These are phyloP conservation scores for Dilophus febrilis DNA, from an alignment of 2,888 invertebrate species.

Conservation along the genomic window DNA sequence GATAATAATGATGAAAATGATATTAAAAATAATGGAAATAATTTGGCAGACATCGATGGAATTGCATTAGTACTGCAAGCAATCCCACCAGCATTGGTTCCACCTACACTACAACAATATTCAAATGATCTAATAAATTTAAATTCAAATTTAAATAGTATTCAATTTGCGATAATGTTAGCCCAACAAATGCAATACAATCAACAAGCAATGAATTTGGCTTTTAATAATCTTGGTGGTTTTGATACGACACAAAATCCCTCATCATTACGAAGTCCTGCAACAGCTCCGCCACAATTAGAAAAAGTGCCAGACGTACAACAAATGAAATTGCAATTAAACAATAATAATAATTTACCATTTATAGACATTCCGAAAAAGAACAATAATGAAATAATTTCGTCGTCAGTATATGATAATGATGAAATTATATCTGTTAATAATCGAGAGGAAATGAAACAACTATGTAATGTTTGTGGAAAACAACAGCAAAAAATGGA, in stretches of 20 bases:
- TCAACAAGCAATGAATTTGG: slow-evolving; percentile 4
- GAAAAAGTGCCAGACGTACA: too few species aligned
- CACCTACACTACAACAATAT: slow-evolving; percentile 20
- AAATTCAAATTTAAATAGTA: slow-evolving; percentile 26
- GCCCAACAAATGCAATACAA: slow-evolving; percentile 22
- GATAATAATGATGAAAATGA: too few species aligned
- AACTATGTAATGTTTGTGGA: not conserved
- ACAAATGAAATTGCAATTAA: too few species aligned
- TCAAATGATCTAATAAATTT: slow-evolving; percentile 26
- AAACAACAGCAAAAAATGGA: not conserved
- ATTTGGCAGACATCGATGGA: slow-evolving; percentile 22
- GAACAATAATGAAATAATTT: too few species aligned
- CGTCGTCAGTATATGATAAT: too few species aligned
- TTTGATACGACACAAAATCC: too few species aligned
- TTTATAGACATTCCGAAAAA: too few species aligned
- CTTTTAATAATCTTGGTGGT: too few species aligned
- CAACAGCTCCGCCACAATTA: too few species aligned
- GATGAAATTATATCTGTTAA: too few species aligned
- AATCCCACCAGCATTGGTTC: slow-evolving; percentile 18
- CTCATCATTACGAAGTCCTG: not conserved
- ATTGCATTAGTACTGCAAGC: slow-evolving; percentile 28
- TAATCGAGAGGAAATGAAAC: not conserved
- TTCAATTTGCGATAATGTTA: slow-evolving; percentile 27
- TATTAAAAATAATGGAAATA: not conserved
- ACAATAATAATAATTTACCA: too few species aligned